Percentiles rank a stretch among this genome's conserved stretches.
Conservation (phyloP, 2,113 vertebrate genomes). For the Vombatus ursinus region DNA sequence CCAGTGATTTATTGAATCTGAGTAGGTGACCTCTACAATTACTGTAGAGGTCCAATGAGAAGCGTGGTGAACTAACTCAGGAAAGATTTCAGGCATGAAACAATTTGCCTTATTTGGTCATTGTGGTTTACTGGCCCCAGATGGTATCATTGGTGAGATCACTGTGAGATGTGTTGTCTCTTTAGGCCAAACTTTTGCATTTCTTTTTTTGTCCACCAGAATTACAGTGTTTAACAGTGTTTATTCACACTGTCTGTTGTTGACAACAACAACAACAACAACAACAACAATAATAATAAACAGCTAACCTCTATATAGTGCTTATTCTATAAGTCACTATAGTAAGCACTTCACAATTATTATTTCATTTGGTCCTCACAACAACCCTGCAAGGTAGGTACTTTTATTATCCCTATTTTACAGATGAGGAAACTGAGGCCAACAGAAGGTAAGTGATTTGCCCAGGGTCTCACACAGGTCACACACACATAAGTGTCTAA, state of each 20-base stretch:
- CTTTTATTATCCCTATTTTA: not conserved
- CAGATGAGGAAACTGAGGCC: not conserved
- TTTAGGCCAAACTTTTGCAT: slow-evolving; percentile 78
- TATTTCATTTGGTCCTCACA: not conserved
- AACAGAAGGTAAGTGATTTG: not conserved
- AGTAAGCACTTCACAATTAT: not conserved
- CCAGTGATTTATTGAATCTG: slow-evolving; percentile 84
- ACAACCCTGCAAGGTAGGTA: not conserved
- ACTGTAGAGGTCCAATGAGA: slow-evolving; percentile 82
- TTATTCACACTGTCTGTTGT: slow-evolving; percentile 53
- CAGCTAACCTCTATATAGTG: not conserved
- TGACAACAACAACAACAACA: not conserved
- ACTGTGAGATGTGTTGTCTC: slow-evolving; percentile 82
- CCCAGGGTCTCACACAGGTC: too few relatives aligned
- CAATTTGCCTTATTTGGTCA: slow-evolving; percentile 92
- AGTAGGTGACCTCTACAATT: slow-evolving; percentile 85
- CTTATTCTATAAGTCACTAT: not conserved
- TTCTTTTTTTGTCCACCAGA: slow-evolving; percentile 74
- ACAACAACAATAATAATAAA: not conserved
- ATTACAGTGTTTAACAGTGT: slow-evolving; percentile 73
- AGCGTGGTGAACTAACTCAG: slow-evolving; percentile 85
- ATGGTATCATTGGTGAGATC: slow-evolving; percentile 87
- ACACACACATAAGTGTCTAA: not conserved
- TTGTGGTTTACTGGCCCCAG: slow-evolving; percentile 84
- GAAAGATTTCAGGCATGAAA: slow-evolving; percentile 86